phyloP scores from a whole-genome alignment of 2,113 vertebrate species.

The Delphinus delphis region DNA sequence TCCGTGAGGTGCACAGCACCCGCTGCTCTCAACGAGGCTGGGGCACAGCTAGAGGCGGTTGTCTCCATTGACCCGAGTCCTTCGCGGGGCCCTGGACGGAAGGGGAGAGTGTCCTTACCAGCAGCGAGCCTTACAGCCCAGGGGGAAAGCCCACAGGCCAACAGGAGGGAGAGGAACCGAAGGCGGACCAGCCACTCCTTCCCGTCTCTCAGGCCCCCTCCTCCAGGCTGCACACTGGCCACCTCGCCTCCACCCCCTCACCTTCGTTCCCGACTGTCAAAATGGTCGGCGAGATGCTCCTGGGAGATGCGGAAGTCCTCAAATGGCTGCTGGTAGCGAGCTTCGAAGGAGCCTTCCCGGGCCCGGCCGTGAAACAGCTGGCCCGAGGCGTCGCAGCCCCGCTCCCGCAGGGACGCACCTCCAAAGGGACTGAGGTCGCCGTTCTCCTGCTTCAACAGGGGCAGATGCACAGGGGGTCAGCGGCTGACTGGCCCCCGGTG shows the following conservation, averaged over 20 bases:
- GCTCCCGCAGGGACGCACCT: slow-evolving; percentile 86
- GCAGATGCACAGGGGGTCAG: neutral
- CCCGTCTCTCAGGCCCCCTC: neutral
- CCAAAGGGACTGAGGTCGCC: slow-evolving; percentile 89
- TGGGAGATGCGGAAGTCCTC: slow-evolving; percentile 94
- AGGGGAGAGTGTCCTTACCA: slow-evolving; percentile 21
- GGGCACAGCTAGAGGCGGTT: slow-evolving; percentile 88
- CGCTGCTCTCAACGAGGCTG: slow-evolving; percentile 78
- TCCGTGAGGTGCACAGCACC: slow-evolving; percentile 90
- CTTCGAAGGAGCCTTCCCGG: slow-evolving; percentile 92
- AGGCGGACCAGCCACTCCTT: neutral
- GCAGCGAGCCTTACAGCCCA: neutral
- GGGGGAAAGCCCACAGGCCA: neutral
- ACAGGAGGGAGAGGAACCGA: neutral
- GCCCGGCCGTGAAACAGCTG: slow-evolving; percentile 87
- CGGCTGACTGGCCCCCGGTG: neutral
- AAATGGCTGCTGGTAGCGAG: slow-evolving; percentile 93
- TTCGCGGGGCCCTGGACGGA: slow-evolving; percentile 87
- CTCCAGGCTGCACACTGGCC: neutral
- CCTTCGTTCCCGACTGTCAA: slow-evolving; percentile 93
- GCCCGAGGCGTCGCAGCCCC: slow-evolving; percentile 86
- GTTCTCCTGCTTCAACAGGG: slow-evolving; percentile 88
- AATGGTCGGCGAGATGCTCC: slow-evolving; percentile 92
- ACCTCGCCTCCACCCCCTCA: slow-evolving; percentile 47
- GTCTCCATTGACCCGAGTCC: slow-evolving; percentile 95